phyloP scores from a whole-genome alignment of 2,888 invertebrate genomes.

The Drosophila incognita region DNA sequence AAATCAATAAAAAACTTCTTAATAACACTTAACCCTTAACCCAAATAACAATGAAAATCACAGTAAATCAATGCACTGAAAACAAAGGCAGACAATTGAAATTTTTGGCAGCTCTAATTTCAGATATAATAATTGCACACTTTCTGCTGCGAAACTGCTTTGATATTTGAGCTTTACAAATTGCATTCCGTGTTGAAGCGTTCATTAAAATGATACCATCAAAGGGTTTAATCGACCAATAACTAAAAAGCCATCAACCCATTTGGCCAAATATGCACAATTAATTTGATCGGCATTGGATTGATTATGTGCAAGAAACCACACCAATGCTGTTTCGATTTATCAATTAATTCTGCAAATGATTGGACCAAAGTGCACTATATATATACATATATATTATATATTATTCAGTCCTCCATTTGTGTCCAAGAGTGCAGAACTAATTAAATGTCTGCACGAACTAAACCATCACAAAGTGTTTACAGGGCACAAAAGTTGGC shows the following conservation, averaged over 20 bases:
- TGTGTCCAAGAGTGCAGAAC: constrained; percentile 2
- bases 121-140: not conserved
- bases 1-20: too few relatives aligned
- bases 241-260: not conserved
- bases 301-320: not conserved
- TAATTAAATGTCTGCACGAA: constrained; percentile 9
- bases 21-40: not conserved
- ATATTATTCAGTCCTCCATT: not conserved
- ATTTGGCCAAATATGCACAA: not conserved
- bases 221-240: constrained; percentile 7
- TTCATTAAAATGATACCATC: constrained; percentile 1
- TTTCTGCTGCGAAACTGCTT: not conserved
- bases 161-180: not conserved
- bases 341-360: constrained; percentile 32
- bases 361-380: not conserved
- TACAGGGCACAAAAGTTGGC: not conserved
- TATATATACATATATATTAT: too few relatives aligned
- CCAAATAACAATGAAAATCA: not conserved
- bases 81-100: too few relatives aligned
- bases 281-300: not conserved
- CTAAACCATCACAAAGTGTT: not conserved
- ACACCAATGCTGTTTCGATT: constrained; percentile 26
- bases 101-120: not conserved
- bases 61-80: not conserved
- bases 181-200: not conserved